Evolutionary conservation across 2,797 vertebrate species (phyloP), one percentile per base, ranked within the genome.

Genomic region (Botia kubotai): DNA sequence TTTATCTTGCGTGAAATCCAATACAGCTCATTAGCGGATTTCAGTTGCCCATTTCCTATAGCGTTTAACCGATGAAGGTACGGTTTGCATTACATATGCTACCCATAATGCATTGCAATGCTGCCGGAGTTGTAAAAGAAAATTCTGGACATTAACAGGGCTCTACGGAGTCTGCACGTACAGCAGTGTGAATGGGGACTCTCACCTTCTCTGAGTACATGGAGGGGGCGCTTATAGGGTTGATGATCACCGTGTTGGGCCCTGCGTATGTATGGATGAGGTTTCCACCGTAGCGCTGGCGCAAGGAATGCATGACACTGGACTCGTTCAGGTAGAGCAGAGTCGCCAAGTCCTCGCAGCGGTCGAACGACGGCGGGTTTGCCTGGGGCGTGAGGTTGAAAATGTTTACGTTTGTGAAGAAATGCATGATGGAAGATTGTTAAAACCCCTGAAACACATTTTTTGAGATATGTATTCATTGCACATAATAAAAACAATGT

Each of bases 181-280:
- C 19, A 23, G 8, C 11, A 71, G 12, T 11, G 23, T 52, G 39
- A 26, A 21, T 2, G 43, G 36, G 4, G 36, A 0, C 2, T n/a
- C 65, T 85, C 29, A 98, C 98, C 96, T 99, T 98, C 92, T 99
- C 97, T 0, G 98, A 99, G 91, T 99, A 99, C 95, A 98, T 95
- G 60, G 97, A 97, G 0, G 97, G 97, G 6, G 96, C 93, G 87
- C 97, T 98, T 43, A 97, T 95, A 0, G 97, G 97, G 93, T 98
- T 98, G 89, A 99, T 92, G 88, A 98, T 89, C 6, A 99, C 94
- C 93, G 96, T 94, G 93, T 95, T 96, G 85, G 94, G 92, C 65
- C 98, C 97, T 0, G 97, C 95, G 0, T 96, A 94, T 0, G 96
- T 96, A 91, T 99, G 96, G 78, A 95, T 95, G 86, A 98, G 95